phyloP scores from a whole-genome alignment of 1,140 invertebrate genomes.

The Drosophila ananassae region DNA sequence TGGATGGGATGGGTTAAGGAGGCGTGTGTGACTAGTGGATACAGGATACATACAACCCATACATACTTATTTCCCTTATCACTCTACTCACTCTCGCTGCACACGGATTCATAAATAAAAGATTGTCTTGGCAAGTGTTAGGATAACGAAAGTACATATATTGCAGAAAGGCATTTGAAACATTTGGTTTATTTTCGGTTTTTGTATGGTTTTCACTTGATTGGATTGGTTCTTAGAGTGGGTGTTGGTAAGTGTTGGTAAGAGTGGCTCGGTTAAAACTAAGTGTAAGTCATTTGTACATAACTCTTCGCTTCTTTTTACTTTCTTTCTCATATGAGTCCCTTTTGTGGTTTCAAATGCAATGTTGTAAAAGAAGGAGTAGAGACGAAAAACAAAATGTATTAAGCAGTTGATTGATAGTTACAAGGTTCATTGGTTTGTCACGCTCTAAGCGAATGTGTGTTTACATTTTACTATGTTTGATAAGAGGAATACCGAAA shows the following conservation, averaged over 20 bases:
- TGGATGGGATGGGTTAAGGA: slow-evolving; percentile 1
- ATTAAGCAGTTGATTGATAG: slow-evolving; percentile 78
- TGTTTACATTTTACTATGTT: slow-evolving; percentile 44
- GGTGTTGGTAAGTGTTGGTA: slow-evolving; percentile 21
- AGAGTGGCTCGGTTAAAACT: slow-evolving; percentile 54
- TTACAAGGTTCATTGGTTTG: slow-evolving; percentile 53
- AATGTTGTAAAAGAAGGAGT: slow-evolving; percentile 83
- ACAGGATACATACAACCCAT: slow-evolving; percentile 25
- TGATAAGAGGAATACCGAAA: slow-evolving; percentile 26
- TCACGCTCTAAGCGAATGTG: slow-evolving; percentile 42
- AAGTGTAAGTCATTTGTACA: slow-evolving; percentile 73
- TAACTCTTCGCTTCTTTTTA: slow-evolving; percentile 83
- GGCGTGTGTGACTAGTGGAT: slow-evolving; percentile 25
- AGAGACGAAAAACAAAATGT: slow-evolving; percentile 81
- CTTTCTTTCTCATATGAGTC: slow-evolving; percentile 84
- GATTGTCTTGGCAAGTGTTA: slow-evolving; percentile 46
- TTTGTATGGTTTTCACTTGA: slow-evolving; percentile 20
- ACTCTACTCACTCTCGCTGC: slow-evolving; percentile 54
- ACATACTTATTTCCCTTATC: slow-evolving; percentile 50
- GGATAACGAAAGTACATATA: slow-evolving; percentile 54
- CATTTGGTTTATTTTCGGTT: slow-evolving; percentile 15
- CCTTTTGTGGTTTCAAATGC: slow-evolving; percentile 82
- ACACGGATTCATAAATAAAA: slow-evolving; percentile 53
- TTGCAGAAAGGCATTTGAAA: slow-evolving; percentile 53
- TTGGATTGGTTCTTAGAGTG: slow-evolving; percentile 36